Conservation (phyloP, 2,888 invertebrate genomes). For the Daptonema setosum region DNA sequence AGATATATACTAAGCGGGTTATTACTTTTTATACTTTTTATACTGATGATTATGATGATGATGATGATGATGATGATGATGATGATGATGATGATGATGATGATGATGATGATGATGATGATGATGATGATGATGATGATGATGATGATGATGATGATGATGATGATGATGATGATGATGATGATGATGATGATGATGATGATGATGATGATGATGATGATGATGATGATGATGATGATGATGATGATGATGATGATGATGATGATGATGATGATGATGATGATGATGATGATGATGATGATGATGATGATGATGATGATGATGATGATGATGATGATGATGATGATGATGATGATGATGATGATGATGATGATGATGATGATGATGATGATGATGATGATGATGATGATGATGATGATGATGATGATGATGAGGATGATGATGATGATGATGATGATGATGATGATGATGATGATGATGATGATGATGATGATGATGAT, state of each 20-base stretch:
- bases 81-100: conserved; percentile 1
- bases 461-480: neutral
- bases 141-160: neutral
- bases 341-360: neutral
- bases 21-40: too few species aligned
- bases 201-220: neutral
- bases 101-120: neutral
- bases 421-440: too few species aligned
- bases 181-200: neutral
- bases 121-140: neutral
- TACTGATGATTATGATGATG: too few species aligned
- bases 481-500: neutral
- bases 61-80: conserved; percentile 6
- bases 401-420: neutral
- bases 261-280: neutral
- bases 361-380: neutral
- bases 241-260: neutral
- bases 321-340: neutral
- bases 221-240: neutral
- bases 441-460: neutral
- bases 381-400: neutral
- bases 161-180: neutral
- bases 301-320: neutral
- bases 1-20: too few species aligned
- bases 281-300: neutral